phyloP scores from a whole-genome alignment of 2,113 vertebrate genomes.

The Colius striatus region DNA sequence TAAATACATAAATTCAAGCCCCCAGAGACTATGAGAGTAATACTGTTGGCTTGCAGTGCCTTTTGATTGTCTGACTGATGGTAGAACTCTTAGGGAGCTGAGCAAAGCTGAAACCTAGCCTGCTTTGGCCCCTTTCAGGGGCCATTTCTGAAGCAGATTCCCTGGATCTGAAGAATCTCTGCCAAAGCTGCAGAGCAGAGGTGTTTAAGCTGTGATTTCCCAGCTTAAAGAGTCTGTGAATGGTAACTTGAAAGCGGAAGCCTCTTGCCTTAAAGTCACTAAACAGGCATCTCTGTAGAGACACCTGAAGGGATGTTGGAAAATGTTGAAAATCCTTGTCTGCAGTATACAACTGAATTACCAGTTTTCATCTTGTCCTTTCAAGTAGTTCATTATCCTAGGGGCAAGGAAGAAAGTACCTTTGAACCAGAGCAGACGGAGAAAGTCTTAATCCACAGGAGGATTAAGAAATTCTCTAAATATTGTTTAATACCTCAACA shows the following conservation, averaged over 20 bases:
- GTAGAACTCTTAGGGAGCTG: not conserved
- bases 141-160: not conserved
- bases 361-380: not conserved
- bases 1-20: constrained; percentile 12
- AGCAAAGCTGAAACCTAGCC: not conserved
- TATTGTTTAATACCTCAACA: not conserved
- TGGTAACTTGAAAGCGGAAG: not conserved
- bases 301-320: not conserved
- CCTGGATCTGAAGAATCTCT: not conserved
- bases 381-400: not conserved
- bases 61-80: not conserved
- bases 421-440: not conserved
- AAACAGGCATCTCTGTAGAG: not conserved
- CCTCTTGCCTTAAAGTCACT: not conserved
- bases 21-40: not conserved
- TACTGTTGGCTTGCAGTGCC: not conserved
- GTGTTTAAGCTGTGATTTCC: not conserved
- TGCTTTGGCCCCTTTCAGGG: not conserved
- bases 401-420: not conserved
- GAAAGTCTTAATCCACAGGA: not conserved
- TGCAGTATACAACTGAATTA: not conserved
- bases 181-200: not conserved
- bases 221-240: not conserved
- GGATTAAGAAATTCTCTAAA: not conserved
- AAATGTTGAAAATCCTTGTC: not conserved